Conservation (phyloP, 1,140 invertebrate genomes). For the Choristoneura fumiferana region DNA sequence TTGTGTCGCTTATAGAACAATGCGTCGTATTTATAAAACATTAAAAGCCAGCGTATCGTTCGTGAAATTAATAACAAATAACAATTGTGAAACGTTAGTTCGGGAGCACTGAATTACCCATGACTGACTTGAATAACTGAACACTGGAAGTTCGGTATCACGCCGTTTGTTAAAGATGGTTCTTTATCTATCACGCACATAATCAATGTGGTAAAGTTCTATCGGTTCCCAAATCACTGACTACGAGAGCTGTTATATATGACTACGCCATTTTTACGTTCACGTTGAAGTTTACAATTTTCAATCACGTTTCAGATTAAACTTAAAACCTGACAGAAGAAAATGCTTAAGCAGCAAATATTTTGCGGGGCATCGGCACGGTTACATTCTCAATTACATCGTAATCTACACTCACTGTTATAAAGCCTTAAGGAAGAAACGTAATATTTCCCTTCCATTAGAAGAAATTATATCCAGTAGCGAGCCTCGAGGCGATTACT, state of each 20-base stretch:
- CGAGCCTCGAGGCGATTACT: slow-evolving; percentile 33
- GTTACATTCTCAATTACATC: not conserved
- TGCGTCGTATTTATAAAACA: slow-evolving; percentile 77
- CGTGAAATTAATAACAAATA: slow-evolving; percentile 78
- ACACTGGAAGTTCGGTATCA: slow-evolving; percentile 22
- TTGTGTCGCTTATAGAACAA: slow-evolving; percentile 73
- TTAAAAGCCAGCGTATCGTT: slow-evolving; percentile 73
- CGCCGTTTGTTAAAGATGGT: no score
- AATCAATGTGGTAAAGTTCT: no score
- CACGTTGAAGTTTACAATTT: no score
- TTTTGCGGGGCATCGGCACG: no score
- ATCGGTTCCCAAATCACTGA: no score
- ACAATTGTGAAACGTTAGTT: slow-evolving; percentile 75
- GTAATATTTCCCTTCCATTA: slow-evolving; percentile 47
- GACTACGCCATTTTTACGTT: no score
- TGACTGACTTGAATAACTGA: slow-evolving; percentile 47
- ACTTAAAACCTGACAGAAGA: no score
- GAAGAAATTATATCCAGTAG: slow-evolving; percentile 23
- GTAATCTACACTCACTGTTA: slow-evolving; percentile 6
- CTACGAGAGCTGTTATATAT: no score
- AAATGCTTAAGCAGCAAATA: no score
- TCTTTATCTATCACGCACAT: no score
- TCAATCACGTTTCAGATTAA: no score
- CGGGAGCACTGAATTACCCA: slow-evolving; percentile 65
- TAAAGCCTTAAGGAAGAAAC: slow-evolving; percentile 29